Evolutionary conservation across 2,888 invertebrate species (phyloP).

Genomic region (Cyrtodaria siliqua): DNA sequence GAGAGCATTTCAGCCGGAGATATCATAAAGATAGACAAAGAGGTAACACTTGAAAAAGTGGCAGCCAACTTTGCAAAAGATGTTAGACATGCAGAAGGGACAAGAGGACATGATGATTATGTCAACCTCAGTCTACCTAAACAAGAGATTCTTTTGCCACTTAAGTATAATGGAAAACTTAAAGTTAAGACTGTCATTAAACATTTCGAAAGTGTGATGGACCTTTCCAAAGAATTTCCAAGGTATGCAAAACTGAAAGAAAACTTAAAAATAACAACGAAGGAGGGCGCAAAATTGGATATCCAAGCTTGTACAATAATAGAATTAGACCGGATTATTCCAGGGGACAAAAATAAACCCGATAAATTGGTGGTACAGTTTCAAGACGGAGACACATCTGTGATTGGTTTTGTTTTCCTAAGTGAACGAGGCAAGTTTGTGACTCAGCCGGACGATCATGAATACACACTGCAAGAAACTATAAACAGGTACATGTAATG

Average conservation of each 20-base stretch:
- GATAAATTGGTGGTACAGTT: not conserved
- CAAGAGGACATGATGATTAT: not conserved
- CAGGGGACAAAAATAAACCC: not conserved
- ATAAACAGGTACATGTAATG: not conserved
- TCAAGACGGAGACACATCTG: not conserved
- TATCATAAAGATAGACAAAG: constrained; percentile 41
- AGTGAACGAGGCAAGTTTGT: not conserved
- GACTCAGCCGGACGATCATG: not conserved
- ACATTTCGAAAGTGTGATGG: not conserved
- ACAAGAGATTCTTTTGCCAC: constrained; percentile 16
- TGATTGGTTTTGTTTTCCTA: not conserved
- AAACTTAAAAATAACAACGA: not conserved
- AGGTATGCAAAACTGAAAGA: constrained; percentile 7
- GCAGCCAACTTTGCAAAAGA: constrained; percentile 38
- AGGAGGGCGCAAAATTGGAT: not conserved
- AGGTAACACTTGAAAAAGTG: constrained; percentile 38
- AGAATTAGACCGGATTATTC: constrained; percentile 13
- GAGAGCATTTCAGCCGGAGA: constrained; percentile 51
- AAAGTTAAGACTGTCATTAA: constrained; percentile 8
- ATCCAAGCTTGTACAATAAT: not conserved
- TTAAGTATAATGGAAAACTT: constrained; percentile 23
- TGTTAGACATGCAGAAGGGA: not conserved
- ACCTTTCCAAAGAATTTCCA: constrained; percentile 7
- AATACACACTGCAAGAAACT: constrained; percentile 6
- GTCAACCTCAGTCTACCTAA: too few species aligned